Conservation (phyloP, 2,113 vertebrate species). For the Bujurquina vittata region DNA sequence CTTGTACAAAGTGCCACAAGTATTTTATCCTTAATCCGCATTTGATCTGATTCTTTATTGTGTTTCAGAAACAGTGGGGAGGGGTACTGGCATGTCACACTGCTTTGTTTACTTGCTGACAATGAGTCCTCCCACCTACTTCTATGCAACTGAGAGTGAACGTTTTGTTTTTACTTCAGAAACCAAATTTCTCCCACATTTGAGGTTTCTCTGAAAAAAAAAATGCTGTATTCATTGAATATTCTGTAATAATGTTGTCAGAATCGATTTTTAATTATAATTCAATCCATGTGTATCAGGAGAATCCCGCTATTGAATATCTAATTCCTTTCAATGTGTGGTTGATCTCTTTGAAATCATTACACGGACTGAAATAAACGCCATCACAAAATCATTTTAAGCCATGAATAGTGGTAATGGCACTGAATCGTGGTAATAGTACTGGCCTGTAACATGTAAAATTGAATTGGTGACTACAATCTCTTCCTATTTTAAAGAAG, state of each 20-base stretch:
- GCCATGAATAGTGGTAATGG: constrained; percentile 24
- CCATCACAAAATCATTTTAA: constrained; percentile 33
- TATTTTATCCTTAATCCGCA: constrained; percentile 58
- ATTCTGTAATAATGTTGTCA: constrained; percentile 36
- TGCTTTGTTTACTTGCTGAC: constrained; percentile 67
- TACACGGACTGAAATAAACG: constrained; percentile 41
- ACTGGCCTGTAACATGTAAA: constrained; percentile 4
- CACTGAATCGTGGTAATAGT: constrained; percentile 26
- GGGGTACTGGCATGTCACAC: constrained; percentile 54
- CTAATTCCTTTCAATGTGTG: constrained; percentile 29
- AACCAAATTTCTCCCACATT: constrained; percentile 34
- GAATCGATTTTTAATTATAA: constrained; percentile 50
- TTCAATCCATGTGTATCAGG: constrained; percentile 30
- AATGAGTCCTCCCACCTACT: constrained; percentile 67
- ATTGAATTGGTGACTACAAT: neutral
- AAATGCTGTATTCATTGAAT: constrained; percentile 29
- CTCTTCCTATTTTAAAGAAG: neutral
- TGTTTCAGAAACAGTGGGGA: constrained; percentile 42
- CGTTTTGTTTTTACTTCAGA: constrained; percentile 21
- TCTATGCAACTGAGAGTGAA: constrained; percentile 37
- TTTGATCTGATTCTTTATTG: constrained; percentile 64
- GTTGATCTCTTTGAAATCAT: constrained; percentile 40
- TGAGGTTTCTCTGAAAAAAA: constrained; percentile 1
- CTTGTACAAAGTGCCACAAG: constrained; percentile 24
- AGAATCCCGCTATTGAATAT: constrained; percentile 41